phyloP scores from a whole-genome alignment of 2,797 vertebrate species.

The Denticeps clupeoides region DNA sequence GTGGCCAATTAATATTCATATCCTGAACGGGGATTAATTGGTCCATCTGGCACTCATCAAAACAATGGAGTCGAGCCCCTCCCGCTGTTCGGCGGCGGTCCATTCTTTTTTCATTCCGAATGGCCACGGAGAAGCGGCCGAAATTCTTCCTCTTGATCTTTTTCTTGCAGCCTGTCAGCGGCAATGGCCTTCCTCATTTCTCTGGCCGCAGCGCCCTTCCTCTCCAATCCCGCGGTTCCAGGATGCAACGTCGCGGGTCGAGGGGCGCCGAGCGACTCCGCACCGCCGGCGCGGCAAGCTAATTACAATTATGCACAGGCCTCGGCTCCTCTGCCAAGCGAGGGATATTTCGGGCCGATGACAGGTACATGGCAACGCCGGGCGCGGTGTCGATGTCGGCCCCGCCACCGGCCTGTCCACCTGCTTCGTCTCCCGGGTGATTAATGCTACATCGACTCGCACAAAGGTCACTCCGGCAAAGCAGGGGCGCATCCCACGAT shows the following conservation, averaged over 20 bases:
- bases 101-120: conserved; percentile 29
- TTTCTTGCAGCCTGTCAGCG: conserved; percentile 57
- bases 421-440: conserved; percentile 61
- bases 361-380: too few relatives aligned
- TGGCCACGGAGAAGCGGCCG: conserved; percentile 41
- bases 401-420: conserved; percentile 40
- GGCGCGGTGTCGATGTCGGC: neutral
- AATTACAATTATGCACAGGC: conserved; percentile 24
- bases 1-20: conserved; percentile 46
- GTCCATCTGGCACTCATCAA: conserved; percentile 66
- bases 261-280: conserved; percentile 6
- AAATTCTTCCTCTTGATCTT: conserved; percentile 60
- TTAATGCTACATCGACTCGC: conserved; percentile 49
- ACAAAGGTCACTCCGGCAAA: conserved; percentile 49
- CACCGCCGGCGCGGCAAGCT: conserved; percentile 11
- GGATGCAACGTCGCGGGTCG: neutral
- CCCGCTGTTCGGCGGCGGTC: conserved; percentile 8
- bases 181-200: conserved; percentile 55
- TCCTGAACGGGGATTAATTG: conserved; percentile 70
- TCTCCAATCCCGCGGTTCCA: conserved; percentile 38
- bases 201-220: conserved; percentile 55
- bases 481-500: conserved; percentile 30
- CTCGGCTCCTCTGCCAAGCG: neutral
- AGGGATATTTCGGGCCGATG: too few relatives aligned
- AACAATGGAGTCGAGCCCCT: conserved; percentile 29